phyloP scores from a whole-genome alignment of 2,888 invertebrate genomes.

The Harpalus rufipes region DNA sequence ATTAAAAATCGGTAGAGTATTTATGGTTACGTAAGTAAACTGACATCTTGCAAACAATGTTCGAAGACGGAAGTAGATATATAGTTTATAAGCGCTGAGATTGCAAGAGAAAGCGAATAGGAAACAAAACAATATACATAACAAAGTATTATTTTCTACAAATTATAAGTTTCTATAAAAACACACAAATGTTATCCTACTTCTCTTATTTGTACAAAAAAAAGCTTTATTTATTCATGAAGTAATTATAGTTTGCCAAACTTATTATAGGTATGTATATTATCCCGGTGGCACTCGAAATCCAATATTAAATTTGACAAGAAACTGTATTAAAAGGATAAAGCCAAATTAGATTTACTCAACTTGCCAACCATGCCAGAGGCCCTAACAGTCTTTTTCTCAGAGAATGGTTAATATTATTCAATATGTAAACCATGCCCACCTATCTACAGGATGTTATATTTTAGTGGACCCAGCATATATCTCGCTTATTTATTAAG shows the following conservation, averaged over 20 bases:
- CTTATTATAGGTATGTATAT: not conserved
- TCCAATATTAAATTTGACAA: no score
- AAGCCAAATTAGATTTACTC: no score
- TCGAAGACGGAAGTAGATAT: conserved; percentile 40
- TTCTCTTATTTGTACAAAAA: not conserved
- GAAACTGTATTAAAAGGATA: no score
- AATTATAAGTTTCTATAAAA: conserved; percentile 34
- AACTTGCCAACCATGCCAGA: no score
- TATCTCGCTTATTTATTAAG: no score
- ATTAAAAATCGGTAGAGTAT: not conserved
- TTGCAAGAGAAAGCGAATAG: conserved; percentile 36
- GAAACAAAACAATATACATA: conserved; percentile 57
- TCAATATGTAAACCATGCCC: no score
- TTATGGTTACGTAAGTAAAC: conserved; percentile 7
- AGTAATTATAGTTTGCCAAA: not conserved
- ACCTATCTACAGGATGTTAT: no score
- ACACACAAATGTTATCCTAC: not conserved
- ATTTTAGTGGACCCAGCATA: no score
- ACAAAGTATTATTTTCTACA: conserved; percentile 53
- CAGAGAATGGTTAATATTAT: no score
- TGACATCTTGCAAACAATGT: conserved; percentile 48
- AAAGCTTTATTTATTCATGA: not conserved
- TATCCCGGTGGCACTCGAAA: not conserved
- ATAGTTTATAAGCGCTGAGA: conserved; percentile 40
- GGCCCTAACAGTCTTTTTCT: no score